Conservation (phyloP, 2,113 vertebrate genomes). For the Gobius niger region DNA sequence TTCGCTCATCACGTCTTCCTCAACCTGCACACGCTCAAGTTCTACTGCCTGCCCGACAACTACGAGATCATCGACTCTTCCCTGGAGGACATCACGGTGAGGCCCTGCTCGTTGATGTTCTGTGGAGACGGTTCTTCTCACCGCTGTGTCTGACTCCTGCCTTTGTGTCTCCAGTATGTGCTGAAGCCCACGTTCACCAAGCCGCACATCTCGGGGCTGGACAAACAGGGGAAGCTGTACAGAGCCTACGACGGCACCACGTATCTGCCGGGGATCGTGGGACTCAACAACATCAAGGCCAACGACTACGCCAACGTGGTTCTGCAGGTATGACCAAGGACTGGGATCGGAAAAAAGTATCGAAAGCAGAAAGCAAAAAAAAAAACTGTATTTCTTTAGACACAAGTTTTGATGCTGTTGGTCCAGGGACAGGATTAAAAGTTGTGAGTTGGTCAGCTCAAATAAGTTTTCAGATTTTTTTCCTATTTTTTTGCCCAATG, state of each 20-base stretch:
- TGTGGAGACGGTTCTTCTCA: too few relatives aligned
- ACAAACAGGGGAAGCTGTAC: constrained; percentile 94
- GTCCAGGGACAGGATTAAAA: too few relatives aligned
- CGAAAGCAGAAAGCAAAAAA: background rate
- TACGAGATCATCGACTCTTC: constrained; percentile 98
- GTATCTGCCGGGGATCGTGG: constrained; percentile 94
- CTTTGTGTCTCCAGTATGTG: constrained; percentile 83
- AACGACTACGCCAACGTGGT: constrained; percentile 97
- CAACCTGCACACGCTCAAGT: constrained; percentile 95
- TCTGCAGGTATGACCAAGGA: constrained; percentile 82
- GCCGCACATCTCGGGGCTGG: constrained; percentile 88
- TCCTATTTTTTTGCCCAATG: too few relatives aligned
- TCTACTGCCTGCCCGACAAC: constrained; percentile 97
- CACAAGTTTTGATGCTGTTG: too few relatives aligned
- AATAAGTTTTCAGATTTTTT: too few relatives aligned
- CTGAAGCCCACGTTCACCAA: constrained; percentile 95
- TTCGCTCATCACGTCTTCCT: constrained; percentile 96
- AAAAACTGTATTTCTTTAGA: too few relatives aligned
- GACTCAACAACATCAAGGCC: constrained; percentile 97
- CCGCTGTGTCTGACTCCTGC: background rate
- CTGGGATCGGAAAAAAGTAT: background rate
- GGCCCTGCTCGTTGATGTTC: too few relatives aligned
- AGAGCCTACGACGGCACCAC: constrained; percentile 98
- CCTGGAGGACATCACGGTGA: constrained; percentile 92
- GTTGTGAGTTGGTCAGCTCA: too few relatives aligned